Base-by-base conservation (phyloP, 1,140 invertebrate species). In the Drosophila aff. region DNA sequence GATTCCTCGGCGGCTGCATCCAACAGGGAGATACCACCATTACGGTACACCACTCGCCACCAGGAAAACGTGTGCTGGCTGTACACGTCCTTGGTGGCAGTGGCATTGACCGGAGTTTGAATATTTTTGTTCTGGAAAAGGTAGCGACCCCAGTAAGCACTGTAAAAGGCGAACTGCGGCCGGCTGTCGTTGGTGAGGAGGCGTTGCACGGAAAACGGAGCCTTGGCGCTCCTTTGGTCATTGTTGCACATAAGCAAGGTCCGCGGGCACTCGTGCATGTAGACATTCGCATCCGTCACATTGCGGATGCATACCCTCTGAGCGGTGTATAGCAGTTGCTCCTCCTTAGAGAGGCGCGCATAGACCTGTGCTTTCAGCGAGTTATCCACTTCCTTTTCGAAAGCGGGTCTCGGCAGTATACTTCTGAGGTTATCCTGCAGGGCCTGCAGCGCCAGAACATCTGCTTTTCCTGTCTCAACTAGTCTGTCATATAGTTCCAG, bases 171-270 rank as follows among this genome's bases (percentile, higher is more conserved):
- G 46, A 79, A 83, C 40, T 76, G 73, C 9, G 71, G 46, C 3
- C 69, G 67, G 33, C 36, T 68, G 36, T 68, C 72, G 33, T 73
- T 76, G 16, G 11, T n/a, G n/a, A 79, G 44, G 0, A 57, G 57
- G 2, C 85, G 85, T 33, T 81, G 60, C 13, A 90, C 55, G 2
- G 62, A 50, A 49, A 74, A 90, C 1, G 85, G 47, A 0, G 85
- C 85, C 59, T 59, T 85, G 13, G 2, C 8, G 52, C 4, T 38
- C 41, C 84, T 90, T 9, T 60, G 46, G 50, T 90, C 79, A 59
- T 86, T 90, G 9, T 65, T 86, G 67, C 90, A 92, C 41, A 92
- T 89, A 9, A 92, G 41, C 41, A 72, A 81, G 2, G 89, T 83
- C 18, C 85, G 72, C 15, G 84, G 74, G 16, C 90, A 92, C 57